A percentile compares a stretch with the other conserved stretches of the same genome.
These are phyloP conservation scores for Condylura cristata DNA, from an alignment of 2,113 vertebrate genomes.

Conservation along the genomic window DNA sequence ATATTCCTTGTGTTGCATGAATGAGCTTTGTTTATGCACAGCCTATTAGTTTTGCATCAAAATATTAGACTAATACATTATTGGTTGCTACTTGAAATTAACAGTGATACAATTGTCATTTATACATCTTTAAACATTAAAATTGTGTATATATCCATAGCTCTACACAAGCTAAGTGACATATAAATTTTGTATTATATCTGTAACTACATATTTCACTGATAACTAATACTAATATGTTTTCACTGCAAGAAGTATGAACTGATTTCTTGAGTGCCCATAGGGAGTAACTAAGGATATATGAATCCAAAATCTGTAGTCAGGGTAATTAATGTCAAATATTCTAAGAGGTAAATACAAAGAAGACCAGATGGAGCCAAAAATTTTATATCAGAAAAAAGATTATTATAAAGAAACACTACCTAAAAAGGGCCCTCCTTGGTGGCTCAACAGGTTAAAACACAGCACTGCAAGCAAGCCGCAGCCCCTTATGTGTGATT, in stretches of 20 bases:
- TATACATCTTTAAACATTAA: neutral
- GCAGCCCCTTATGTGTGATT: too few relatives aligned
- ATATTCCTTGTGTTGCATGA: neutral
- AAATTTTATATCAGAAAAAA: neutral
- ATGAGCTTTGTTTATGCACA: neutral
- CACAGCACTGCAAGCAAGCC: too few relatives aligned
- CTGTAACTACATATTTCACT: neutral
- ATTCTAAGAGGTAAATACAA: neutral
- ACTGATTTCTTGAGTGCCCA: neutral
- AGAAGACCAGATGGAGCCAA: neutral
- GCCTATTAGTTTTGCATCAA: constrained; percentile 43
- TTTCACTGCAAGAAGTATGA: neutral
- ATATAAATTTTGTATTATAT: neutral
- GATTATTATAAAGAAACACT: neutral
- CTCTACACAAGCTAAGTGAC: neutral
- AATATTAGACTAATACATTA: constrained; percentile 3
- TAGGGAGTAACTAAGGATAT: neutral
- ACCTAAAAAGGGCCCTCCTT: neutral
- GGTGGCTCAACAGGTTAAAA: too few relatives aligned
- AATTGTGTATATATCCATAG: neutral
- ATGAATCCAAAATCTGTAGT: neutral
- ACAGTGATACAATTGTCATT: neutral
- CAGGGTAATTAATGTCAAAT: neutral
- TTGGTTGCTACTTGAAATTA: neutral
- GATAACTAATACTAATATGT: neutral